Evolutionary conservation across 1,140 invertebrate species (phyloP).

Genomic region (Drosophila cardini): DNA sequence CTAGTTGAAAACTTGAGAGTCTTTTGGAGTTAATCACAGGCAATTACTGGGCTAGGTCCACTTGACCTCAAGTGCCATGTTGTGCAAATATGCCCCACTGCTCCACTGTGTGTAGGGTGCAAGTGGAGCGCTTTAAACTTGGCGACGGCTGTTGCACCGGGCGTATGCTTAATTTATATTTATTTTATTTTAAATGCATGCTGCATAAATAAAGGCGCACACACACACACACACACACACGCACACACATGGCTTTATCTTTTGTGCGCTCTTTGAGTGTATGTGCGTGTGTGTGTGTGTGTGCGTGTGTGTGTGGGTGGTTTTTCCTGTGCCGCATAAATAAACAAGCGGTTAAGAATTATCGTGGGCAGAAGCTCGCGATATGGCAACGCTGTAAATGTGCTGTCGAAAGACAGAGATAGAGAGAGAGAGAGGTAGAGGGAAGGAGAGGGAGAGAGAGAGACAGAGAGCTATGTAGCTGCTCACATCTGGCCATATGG

Average conservation of each 20-base stretch:
- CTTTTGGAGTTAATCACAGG: not conserved
- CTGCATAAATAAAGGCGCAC: constrained; percentile 74
- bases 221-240: constrained; percentile 29
- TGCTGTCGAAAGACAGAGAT: not conserved
- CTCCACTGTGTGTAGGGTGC: constrained; percentile 25
- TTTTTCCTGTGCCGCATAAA: constrained; percentile 76
- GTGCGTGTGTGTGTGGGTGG: constrained; percentile 36
- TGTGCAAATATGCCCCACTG: constrained; percentile 16
- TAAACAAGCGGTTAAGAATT: constrained; percentile 81
- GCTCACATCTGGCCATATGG: constrained; percentile 38
- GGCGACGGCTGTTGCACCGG: constrained; percentile 46
- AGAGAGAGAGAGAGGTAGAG: not conserved
- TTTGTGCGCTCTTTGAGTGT: constrained; percentile 27
- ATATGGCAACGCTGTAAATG: constrained; percentile 29
- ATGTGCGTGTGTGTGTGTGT: constrained; percentile 26
- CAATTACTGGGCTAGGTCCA: not conserved
- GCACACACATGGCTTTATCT: constrained; percentile 18
- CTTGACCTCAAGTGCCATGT: not conserved
- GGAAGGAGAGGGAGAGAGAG: not conserved
- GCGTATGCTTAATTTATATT: constrained; percentile 80
- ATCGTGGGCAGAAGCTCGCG: constrained; percentile 51
- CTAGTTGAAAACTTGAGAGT: not conserved
- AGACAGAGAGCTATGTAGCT: not conserved
- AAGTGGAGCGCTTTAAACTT: constrained; percentile 18
- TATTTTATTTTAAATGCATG: constrained; percentile 82